Conservation (phyloP, 1,140 invertebrate genomes). For the Pogonus chalceus region DNA sequence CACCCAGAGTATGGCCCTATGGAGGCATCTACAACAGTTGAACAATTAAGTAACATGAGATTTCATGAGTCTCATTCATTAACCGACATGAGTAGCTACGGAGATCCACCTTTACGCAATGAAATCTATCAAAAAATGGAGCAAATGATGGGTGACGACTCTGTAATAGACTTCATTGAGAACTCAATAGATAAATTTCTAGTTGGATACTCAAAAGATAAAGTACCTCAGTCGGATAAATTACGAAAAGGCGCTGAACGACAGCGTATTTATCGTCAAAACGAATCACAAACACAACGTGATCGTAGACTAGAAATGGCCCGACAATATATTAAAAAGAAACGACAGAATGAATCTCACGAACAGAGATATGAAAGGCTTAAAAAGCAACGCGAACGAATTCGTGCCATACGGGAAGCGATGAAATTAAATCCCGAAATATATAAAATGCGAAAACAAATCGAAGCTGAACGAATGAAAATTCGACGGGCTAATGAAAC, state of each 20-base stretch:
- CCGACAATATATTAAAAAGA: background rate
- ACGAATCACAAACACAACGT: background rate
- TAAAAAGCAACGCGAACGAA: background rate
- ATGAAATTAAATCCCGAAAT: background rate
- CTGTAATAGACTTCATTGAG: background rate
- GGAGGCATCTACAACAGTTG: background rate
- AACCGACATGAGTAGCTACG: background rate
- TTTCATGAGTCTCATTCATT: background rate
- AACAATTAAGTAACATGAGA: background rate
- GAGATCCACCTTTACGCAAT: background rate
- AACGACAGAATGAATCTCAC: background rate
- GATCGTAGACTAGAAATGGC: background rate
- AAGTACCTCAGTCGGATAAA: background rate
- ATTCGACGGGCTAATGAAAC: background rate
- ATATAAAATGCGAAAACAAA: background rate
- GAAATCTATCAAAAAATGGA: background rate
- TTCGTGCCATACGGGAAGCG: background rate
- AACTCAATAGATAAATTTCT: background rate
- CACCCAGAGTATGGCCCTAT: background rate
- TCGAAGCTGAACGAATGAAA: background rate
- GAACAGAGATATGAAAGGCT: background rate
- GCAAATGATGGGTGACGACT: background rate
- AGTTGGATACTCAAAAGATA: background rate
- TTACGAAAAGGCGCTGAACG: background rate
- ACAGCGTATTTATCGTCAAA: background rate